Base-by-base conservation (phyloP, 2,113 vertebrate species). In the Edolisoma coerulescens region DNA sequence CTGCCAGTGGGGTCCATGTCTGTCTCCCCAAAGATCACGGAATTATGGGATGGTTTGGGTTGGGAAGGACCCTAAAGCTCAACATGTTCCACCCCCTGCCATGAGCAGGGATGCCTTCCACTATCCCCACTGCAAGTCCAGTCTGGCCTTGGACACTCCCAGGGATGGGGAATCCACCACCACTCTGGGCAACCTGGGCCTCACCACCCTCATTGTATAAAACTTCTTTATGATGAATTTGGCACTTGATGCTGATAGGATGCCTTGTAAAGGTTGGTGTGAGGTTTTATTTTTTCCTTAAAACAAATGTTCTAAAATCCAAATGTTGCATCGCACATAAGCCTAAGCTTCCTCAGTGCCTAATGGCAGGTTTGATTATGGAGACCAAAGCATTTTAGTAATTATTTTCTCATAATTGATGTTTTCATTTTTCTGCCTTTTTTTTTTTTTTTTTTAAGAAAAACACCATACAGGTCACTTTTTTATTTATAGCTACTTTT, bases 251-350 rank as follows among this genome's bases (percentile, higher is more conserved):
- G 1, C 26, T 45, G 50, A 23, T 4, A 76, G 23, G 47, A n/a
- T 37, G 32, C 19, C 63, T 80, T 35, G 15, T 17, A 32, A 63
- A 81, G 5, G 5, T 3, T 10, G 33, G 11, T 54, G 61, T 28
- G 13, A 13, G 5, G 3, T 20, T 16, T 10, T 37, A 32, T 32
- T 50, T 23, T 61, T 5, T 5, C 11, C 20, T 35, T 85, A 9
- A 56, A 88, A 56, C 27, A 41, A 56, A 21, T 12, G 4, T 63
- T 70, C 20, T 59, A 60, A 81, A 67, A 28, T 47, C 35, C 37
- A 17, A 57, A 49, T 7, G 9, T 24, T 32, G 30, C 2, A 2
- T 18, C 0, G 2, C 0, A 1, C 23, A 5, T 13, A 35, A 84
- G 17, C 60, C 22, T 35, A 22, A 68, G 13, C 42, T 85, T 89